Percentiles rank a stretch among this genome's conserved stretches.
These are phyloP conservation scores for Coelopa frigida DNA, from an alignment of 1,140 invertebrate genomes.

Conservation along the genomic window DNA sequence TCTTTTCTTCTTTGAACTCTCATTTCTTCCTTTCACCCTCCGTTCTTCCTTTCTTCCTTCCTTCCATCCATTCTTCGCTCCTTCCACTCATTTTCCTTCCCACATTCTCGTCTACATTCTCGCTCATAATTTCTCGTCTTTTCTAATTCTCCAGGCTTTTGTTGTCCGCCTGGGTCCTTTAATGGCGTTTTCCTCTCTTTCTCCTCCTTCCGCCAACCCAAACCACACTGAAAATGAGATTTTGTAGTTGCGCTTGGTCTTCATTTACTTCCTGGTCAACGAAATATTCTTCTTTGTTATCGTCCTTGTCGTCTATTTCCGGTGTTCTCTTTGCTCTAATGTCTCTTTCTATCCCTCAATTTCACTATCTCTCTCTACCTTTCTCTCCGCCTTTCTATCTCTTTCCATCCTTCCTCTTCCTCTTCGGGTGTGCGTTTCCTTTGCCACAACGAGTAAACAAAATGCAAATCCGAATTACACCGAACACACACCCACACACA, in stretches of 20 bases:
- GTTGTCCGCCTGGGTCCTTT: not conserved
- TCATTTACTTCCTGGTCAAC: not conserved
- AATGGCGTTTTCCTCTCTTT: not conserved
- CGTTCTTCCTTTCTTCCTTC: no score
- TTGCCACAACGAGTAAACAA: no score
- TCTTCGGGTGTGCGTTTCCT: no score
- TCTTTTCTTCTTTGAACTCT: no score
- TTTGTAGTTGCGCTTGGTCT: no score
- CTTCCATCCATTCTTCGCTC: no score
- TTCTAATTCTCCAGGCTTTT: not conserved
- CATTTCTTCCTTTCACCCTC: no score
- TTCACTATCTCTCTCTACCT: not conserved
- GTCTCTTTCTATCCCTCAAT: not conserved
- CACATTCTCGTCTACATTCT: no score
- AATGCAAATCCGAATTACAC: no score
- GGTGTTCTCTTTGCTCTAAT: not conserved
- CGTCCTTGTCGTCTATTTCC: not conserved
- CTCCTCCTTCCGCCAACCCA: not conserved
- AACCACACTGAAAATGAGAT: no score
- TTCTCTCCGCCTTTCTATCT: not conserved
- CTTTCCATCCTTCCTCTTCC: not conserved
- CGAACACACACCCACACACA: no score
- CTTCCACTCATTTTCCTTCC: no score
- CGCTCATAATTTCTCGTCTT: not conserved
- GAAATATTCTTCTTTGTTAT: not conserved